Percentiles rank a stretch among this genome's conserved stretches.
Conservation (phyloP, 2,888 invertebrate species). For the Acleris holmiana region DNA sequence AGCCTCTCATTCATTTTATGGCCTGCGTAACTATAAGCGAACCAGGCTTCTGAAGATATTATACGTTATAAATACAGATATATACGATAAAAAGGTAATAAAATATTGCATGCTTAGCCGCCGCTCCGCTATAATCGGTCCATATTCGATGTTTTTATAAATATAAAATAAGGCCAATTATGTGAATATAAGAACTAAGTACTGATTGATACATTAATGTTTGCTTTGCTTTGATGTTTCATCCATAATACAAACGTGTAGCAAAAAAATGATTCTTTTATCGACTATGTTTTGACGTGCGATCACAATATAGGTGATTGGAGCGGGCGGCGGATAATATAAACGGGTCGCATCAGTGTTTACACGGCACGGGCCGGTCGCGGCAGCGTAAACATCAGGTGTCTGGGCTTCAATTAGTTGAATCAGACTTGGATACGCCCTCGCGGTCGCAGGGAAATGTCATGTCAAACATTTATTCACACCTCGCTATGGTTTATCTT, state of each 20-base stretch:
- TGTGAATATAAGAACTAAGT: conserved; percentile 2
- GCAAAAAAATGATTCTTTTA: conserved; percentile 8
- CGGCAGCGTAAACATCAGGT: conserved; percentile 53
- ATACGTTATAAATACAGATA: conserved; percentile 19
- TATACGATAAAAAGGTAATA: conserved; percentile 12
- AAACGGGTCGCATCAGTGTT: conserved; percentile 26
- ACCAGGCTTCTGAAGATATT: conserved; percentile 18
- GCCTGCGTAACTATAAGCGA: conserved; percentile 19
- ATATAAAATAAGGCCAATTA: no score
- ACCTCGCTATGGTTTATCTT: conserved; percentile 15
- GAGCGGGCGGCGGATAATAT: conserved; percentile 23
- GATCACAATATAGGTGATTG: conserved; percentile 18
- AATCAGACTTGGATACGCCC: conserved; percentile 29
- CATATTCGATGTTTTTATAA: no score
- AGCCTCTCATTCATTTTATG: conserved; percentile 22
- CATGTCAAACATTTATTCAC: conserved; percentile 28
- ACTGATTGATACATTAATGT: conserved; percentile 2
- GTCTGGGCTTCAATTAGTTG: conserved; percentile 51
- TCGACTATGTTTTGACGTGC: conserved; percentile 12
- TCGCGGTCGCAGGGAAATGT: conserved; percentile 21
- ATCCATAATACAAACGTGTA: conserved; percentile 1
- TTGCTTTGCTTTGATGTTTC: conserved; percentile 4
- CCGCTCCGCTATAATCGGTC: not conserved
- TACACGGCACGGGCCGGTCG: conserved; percentile 39
- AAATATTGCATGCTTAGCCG: conserved; percentile 2